Evolutionary conservation across 2,888 invertebrate species (phyloP), one percentile per base, ranked within the genome.

Genomic region (Entomobrya proxima): DNA sequence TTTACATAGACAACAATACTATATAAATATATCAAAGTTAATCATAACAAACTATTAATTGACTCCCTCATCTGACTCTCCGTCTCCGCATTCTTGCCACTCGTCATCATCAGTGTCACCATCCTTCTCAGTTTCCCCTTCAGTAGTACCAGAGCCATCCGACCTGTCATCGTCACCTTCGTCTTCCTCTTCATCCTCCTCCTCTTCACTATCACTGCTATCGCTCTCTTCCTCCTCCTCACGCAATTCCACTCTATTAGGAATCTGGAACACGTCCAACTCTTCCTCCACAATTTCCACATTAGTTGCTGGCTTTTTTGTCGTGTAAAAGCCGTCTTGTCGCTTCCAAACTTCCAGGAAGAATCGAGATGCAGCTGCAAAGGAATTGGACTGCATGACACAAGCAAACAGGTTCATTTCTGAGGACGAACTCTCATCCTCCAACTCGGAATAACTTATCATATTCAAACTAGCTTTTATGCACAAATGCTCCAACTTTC

Each of bases 211-310:
- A 4, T 80, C 72, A 47, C 18, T 24, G 32, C 64, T 64, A 13
- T n/a, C n/a, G n/a, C n/a, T n/a, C n/a, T 79, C 79, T 13, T 79
- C 79, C 13, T 79, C 79, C 7, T 82, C 82, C 27, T 82, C 82
- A 21, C 47, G 21, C 18, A 82, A 50, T 6, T 21, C 15, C 13
- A 50, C 75, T 13, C 35, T 47, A 32, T 58, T 32, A 11, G 82
- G 82, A 9, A 82, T 30, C 21, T 61, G 75, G 64, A 82, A 82
- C 4, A 75, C 82, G 27, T 82, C 82, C 47, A 44, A 32, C 15
- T 35, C 55, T 40, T 58, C 61, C 24, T 77, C 72, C 3, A 47
- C 72, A 24, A 2, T 2, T 7, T 24, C 21, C 9, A n/a, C 37
- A n/a, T 7, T 6, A 35, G 3, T 35, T n/a, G 18, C 30, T 18